Percentiles rank a stretch among this genome's conserved stretches.
Evolutionary conservation across 2,113 vertebrate genomes (phyloP).

Genomic region (Zosterops borbonicus): DNA sequence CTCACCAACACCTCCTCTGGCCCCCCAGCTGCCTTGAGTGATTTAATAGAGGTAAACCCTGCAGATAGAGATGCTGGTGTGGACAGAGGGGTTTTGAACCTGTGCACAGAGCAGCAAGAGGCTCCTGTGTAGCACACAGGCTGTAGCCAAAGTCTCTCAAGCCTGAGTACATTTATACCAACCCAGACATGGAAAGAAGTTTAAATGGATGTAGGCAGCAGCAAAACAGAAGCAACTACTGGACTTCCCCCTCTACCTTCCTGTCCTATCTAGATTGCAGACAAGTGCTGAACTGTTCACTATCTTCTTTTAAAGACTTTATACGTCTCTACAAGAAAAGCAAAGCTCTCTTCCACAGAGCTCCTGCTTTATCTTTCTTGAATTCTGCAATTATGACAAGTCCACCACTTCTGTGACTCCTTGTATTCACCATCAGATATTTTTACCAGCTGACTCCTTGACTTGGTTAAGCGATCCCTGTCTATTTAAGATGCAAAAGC

Average conservation of each 20-base stretch:
- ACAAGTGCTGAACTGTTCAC: not conserved
- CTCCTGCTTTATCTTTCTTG: not conserved
- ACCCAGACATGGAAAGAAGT: fast-evolving
- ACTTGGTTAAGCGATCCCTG: not conserved
- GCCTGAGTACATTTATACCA: not conserved
- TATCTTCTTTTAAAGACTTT: not conserved
- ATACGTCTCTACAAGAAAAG: not conserved
- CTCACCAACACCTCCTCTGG: not conserved
- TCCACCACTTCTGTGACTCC: not conserved
- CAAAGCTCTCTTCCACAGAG: not conserved
- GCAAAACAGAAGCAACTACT: not conserved
- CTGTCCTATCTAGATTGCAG: not conserved
- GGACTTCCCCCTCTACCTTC: not conserved
- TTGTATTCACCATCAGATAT: not conserved
- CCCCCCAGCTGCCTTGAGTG: too few relatives aligned
- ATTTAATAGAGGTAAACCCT: not conserved
- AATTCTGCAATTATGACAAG: not conserved
- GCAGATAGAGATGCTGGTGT: not conserved
- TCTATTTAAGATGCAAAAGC: not conserved
- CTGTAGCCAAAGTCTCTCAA: not conserved
- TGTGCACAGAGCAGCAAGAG: fast-evolving
- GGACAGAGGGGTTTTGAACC: not conserved
- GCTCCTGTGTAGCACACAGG: not conserved
- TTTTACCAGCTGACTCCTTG: not conserved
- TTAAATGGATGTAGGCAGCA: not conserved